These are phyloP conservation scores for Enoplosus armatus DNA, from an alignment of 2,797 vertebrate species.

Conservation along the genomic window DNA sequence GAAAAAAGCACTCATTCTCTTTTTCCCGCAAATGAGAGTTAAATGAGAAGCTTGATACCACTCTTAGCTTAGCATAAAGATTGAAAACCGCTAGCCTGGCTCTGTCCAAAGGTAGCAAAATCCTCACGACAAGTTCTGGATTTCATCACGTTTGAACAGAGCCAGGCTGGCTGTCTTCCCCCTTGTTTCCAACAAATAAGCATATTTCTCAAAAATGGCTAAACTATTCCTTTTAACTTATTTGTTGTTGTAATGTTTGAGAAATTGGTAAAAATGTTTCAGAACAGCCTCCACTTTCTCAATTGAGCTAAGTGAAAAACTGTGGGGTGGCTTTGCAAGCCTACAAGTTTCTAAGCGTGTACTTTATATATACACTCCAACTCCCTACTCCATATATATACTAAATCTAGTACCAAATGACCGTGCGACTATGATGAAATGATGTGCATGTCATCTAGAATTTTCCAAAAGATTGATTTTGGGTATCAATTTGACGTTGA, in stretches of 20 bases:
- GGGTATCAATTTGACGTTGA: neutral
- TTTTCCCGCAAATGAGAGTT: neutral
- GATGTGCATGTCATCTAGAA: neutral
- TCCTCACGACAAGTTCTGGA: neutral
- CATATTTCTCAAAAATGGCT: too few species aligned
- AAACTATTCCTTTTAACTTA: too few species aligned
- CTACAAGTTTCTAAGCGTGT: too few species aligned
- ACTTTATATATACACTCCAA: neutral
- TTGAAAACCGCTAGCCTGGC: neutral
- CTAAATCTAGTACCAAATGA: neutral
- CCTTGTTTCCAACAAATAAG: neutral
- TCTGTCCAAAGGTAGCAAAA: neutral
- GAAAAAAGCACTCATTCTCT: neutral
- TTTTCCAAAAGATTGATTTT: neutral
- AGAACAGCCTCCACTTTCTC: too few species aligned
- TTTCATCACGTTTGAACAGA: neutral
- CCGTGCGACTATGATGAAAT: too few species aligned
- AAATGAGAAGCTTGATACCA: neutral
- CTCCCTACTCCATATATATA: too few species aligned
- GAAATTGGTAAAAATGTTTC: too few species aligned
- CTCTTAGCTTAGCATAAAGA: neutral
- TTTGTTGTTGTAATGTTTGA: too few species aligned
- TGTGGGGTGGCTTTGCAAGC: too few species aligned
- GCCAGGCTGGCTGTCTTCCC: neutral
- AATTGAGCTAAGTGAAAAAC: too few species aligned